Base-by-base conservation (phyloP, 2,888 invertebrate species). In the Phymatocera aterrima region DNA sequence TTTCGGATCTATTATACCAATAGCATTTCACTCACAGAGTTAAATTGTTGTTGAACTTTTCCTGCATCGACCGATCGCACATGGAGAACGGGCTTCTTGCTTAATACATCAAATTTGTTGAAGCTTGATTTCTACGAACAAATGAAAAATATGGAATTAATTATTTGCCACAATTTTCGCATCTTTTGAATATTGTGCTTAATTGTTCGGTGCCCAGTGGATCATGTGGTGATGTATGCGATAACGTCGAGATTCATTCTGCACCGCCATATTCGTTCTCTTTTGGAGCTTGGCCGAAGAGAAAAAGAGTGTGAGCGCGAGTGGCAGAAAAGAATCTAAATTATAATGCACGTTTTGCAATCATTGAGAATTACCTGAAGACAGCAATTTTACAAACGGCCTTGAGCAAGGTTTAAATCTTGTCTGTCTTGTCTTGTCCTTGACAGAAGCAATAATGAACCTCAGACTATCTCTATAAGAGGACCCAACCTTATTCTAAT, bases 21-120 rank as follows among this genome's bases (percentile, higher is more conserved):
- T 37, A n/a, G 15, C 34, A 37, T 28, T 18, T 75, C 74, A 91
- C 93, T 92, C 91, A 94, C 94, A 86, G 91, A 90, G 91, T 93
- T 94, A 87, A 94, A 93, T 86, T 94, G 94, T 88, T 94, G 93
- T 88, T 94, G 94, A 74, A 93, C 93, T 91, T 94, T 94, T 83
- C 93, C 91, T 77, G 94, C 92, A 89, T 95, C 95, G 82, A 93
- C 93, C 82, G 94, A 94, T 85, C 94, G 92, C 81, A 94, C 93
- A 90, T 95, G 94, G 40, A 94, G 92, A 65, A 94, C 92, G 80
- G 93, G 93, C 88, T 94, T 94, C 91, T 94, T 95, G 87, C 93
- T 94, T 77, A 95, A 91, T 75, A 94, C 94, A 88, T 95, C 95
- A 89, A 95, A 95, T 91, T 95, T 95, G 88, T 93, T 95, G 90